These are phyloP conservation scores for Drosophila carrolli DNA, from an alignment of 1,140 invertebrate species.

Conservation along the genomic window DNA sequence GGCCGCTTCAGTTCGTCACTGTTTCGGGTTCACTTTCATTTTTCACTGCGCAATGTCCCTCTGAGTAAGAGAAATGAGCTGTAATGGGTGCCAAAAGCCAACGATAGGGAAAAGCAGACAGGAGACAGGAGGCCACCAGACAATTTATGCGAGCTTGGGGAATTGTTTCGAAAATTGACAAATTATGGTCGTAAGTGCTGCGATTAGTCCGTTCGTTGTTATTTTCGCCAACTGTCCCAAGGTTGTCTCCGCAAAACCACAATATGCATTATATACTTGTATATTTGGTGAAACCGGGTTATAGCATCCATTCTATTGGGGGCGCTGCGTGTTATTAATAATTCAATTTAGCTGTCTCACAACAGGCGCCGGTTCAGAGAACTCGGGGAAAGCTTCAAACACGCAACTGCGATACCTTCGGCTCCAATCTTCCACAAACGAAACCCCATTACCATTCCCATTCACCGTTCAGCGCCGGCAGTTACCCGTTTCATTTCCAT, in stretches of 20 bases:
- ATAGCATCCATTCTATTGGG: conserved; percentile 27
- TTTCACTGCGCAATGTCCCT: conserved; percentile 60
- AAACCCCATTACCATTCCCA: conserved; percentile 16
- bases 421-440: not conserved
- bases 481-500: conserved; percentile 14
- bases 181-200: conserved; percentile 77
- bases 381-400: conserved; percentile 15
- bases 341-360: conserved; percentile 70
- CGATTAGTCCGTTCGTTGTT: conserved; percentile 58
- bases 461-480: conserved; percentile 8
- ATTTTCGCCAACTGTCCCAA: conserved; percentile 43
- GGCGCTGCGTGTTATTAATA: conserved; percentile 75
- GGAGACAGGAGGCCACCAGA: conserved; percentile 31
- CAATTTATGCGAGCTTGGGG: conserved; percentile 68
- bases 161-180: conserved; percentile 83
- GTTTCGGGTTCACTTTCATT: conserved; percentile 60
- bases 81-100: conserved; percentile 77
- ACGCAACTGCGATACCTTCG: conserved; percentile 50
- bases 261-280: conserved; percentile 23
- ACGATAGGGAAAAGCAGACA: conserved; percentile 20
- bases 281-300: conserved; percentile 11
- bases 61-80: conserved; percentile 52
- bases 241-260: conserved; percentile 53
- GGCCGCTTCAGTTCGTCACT: conserved; percentile 24
- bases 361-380: conserved; percentile 54